A percentile compares a stretch with the other conserved stretches of the same genome.
phyloP scores from a whole-genome alignment of 2,888 invertebrate species.

The Hydroisotoma schaefferi region DNA sequence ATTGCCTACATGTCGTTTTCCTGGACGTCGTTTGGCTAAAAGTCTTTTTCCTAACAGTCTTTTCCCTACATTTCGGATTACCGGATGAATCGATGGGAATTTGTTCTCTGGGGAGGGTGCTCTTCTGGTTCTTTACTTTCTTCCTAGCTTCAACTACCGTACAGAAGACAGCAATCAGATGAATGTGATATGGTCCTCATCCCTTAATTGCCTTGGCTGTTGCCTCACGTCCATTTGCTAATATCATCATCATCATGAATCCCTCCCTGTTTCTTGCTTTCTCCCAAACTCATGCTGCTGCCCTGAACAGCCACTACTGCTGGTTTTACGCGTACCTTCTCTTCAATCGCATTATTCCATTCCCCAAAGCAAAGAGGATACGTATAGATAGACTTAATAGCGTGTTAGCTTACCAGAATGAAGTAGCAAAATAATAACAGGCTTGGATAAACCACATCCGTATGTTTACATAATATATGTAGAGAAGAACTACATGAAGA shows the following conservation, averaged over 20 bases:
- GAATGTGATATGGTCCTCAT: conserved; percentile 48
- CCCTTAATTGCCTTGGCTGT: conserved; percentile 48
- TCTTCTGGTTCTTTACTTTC: conserved; percentile 25
- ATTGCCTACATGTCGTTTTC: no score
- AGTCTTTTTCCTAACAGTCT: no score
- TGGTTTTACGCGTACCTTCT: neutral
- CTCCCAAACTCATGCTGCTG: no score
- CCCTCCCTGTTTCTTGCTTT: no score
- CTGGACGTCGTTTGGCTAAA: neutral
- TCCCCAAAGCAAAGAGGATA: no score
- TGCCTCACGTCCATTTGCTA: conserved; percentile 45
- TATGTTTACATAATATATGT: no score
- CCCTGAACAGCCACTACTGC: neutral
- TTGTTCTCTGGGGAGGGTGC: conserved; percentile 33
- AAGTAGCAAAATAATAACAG: no score
- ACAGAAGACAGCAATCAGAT: conserved; percentile 43
- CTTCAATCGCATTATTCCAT: neutral
- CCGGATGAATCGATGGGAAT: conserved; percentile 46
- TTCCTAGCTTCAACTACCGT: conserved; percentile 3
- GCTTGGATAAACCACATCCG: no score
- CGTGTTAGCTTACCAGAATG: no score
- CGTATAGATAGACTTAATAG: no score
- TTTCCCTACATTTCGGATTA: no score
- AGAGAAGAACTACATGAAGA: no score
- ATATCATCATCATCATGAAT: conserved; percentile 18